Evolutionary conservation across 2,113 vertebrate species (phyloP).

Genomic region (Actenoides lindsayi): DNA sequence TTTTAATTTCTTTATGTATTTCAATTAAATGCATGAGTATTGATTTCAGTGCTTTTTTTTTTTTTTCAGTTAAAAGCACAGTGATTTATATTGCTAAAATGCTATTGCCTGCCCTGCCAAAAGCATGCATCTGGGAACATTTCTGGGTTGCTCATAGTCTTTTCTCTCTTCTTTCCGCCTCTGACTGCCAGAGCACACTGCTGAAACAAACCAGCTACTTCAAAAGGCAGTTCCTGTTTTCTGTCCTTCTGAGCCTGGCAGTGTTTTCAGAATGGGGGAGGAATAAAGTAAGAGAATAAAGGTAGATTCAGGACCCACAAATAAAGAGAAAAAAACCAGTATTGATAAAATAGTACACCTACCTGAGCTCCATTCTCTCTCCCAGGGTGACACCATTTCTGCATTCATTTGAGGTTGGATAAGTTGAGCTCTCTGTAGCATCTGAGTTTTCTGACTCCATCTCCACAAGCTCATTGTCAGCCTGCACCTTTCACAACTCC

Average conservation of each 20-base stretch:
- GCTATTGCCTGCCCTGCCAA: conserved; percentile 59
- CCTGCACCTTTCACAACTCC: neutral
- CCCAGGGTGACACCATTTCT: neutral
- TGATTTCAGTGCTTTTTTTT: conserved; percentile 38
- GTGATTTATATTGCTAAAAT: conserved; percentile 61
- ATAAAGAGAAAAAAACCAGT: neutral
- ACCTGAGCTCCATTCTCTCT: conserved; percentile 47
- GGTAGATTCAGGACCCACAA: neutral
- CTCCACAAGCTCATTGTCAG: neutral
- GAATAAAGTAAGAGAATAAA: neutral
- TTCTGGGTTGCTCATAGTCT: conserved; percentile 56
- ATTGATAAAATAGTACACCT: conserved; percentile 11
- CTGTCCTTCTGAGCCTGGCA: conserved; percentile 13
- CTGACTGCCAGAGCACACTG: conserved; percentile 38
- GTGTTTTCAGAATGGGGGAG: neutral
- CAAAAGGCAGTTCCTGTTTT: conserved; percentile 40
- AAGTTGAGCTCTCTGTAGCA: neutral
- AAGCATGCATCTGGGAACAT: conserved; percentile 62
- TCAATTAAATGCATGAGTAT: conserved; percentile 57
- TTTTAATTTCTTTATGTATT: conserved; percentile 66
- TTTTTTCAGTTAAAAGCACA: conserved; percentile 51
- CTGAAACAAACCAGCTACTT: conserved; percentile 56
- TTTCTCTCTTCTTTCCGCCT: conserved; percentile 29
- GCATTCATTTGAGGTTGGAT: neutral
- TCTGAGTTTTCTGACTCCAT: neutral